Base-by-base conservation (phyloP, 2,888 invertebrate species). In the Microplitis manilae region DNA sequence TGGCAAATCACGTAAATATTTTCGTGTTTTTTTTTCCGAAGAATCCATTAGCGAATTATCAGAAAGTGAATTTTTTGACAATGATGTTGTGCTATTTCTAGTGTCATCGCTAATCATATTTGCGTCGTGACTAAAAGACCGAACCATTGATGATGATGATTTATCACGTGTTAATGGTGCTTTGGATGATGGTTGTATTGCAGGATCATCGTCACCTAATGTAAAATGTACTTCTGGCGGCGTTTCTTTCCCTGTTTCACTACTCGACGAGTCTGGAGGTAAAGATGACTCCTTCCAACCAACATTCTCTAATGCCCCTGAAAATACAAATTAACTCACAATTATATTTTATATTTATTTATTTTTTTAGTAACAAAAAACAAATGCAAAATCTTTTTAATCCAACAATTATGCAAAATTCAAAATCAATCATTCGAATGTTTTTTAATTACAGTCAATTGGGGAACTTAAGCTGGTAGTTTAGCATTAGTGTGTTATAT, bases 201-300 rank as follows among this genome's bases (percentile, higher is more conserved):
- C 20, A 9, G 80, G 13, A 59, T 74, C 7, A 65, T 80, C 61
- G 70, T 68, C 6, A 67, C 89, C 89, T 15, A 89, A 82, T 13
- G 85, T 88, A 77, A 90, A 89, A 72, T 87, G 88, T n/a, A 83
- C 79, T 81, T 89, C 89, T n/a, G 89, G 88, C 7, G 88, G 89
- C 9, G 89, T 88, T 6, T 91, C 91, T 84, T 91, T 92, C 72
- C 92, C 92, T 9, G 91, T 90, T 81, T 92, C 92, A 82, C 92
- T 92, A 81, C 92, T 91, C 30, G 92, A 92, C 0, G 92, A 92
- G 84, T 92, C 92, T 6, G 91, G 91, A 2, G 89, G 88, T 64
- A 85, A 60, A 59, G 90, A 90, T 1, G 89, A 88, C 80, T 92
- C 92, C 84, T 91, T 91, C 91, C 90, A 91, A 70, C 82, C 82